Evolutionary conservation across 2,113 vertebrate species (phyloP).

Genomic region (Mustela lutreola): DNA sequence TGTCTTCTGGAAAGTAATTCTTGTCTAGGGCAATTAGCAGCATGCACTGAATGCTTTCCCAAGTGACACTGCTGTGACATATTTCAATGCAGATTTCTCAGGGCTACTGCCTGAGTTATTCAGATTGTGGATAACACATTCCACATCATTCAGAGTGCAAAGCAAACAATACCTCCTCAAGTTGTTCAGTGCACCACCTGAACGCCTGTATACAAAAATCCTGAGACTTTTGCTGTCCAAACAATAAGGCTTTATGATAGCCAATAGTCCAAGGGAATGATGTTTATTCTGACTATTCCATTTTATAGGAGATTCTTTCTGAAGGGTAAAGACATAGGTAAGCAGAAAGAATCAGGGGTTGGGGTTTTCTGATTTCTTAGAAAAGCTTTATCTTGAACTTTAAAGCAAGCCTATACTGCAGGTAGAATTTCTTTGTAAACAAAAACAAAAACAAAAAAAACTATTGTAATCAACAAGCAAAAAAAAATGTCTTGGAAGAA

Average conservation of each 20-base stretch:
- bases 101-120: neutral
- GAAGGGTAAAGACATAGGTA: neutral
- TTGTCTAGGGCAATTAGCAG: neutral
- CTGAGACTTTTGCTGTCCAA: neutral
- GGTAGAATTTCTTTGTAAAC: constrained; percentile 85
- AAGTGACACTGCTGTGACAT: neutral
- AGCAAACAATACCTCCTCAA: neutral
- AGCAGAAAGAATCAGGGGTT: neutral
- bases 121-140: neutral
- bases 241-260: neutral
- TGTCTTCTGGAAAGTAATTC: neutral
- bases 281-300: neutral
- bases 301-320: neutral
- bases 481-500: constrained; percentile 83
- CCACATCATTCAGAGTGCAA: neutral
- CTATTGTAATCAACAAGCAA: constrained; percentile 81
- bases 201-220: neutral
- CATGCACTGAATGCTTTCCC: neutral
- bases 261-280: neutral
- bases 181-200: neutral
- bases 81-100: neutral
- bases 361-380: constrained; percentile 25
- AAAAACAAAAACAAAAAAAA: neutral
- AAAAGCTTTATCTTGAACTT: constrained; percentile 78
- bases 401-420: constrained; percentile 78